Conservation (phyloP, 1,140 invertebrate genomes). For the Hormaphis cornu region DNA sequence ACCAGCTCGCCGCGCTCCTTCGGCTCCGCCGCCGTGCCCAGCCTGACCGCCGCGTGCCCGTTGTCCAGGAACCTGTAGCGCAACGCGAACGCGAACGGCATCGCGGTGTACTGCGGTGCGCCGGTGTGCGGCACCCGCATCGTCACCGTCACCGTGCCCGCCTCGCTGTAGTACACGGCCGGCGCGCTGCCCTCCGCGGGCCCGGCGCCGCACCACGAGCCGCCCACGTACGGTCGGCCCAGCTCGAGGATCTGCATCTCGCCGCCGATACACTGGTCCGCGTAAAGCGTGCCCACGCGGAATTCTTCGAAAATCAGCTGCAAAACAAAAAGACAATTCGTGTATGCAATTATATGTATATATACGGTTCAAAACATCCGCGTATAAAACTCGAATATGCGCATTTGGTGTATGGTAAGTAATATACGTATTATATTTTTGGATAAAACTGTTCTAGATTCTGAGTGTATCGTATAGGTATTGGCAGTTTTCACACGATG, state of each 20-base stretch:
- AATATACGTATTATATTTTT: too few species aligned
- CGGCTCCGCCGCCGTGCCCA: slow-evolving; percentile 59
- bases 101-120: slow-evolving; percentile 41
- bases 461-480: too few species aligned
- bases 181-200: slow-evolving; percentile 46
- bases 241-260: slow-evolving; percentile 73
- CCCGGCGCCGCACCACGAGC: slow-evolving; percentile 71
- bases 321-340: not conserved
- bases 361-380: too few species aligned
- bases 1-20: slow-evolving; percentile 64
- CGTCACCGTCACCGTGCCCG: slow-evolving; percentile 67
- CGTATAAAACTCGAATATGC: too few species aligned
- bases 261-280: slow-evolving; percentile 64
- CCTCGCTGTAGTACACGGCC: slow-evolving; percentile 76
- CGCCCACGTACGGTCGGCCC: slow-evolving; percentile 68
- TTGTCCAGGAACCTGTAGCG: slow-evolving; percentile 67
- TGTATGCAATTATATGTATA: too few species aligned
- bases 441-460: too few species aligned
- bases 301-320: slow-evolving; percentile 75
- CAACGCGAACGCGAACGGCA: slow-evolving; percentile 63
- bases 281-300: slow-evolving; percentile 63
- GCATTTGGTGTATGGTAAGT: too few species aligned
- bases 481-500: too few species aligned
- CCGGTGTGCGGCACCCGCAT: slow-evolving; percentile 59
- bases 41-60: slow-evolving; percentile 63